Evolutionary conservation across 2,113 vertebrate genomes (phyloP), one percentile per base, ranked within the genome.

Genomic region (Tachycineta bicolor): DNA sequence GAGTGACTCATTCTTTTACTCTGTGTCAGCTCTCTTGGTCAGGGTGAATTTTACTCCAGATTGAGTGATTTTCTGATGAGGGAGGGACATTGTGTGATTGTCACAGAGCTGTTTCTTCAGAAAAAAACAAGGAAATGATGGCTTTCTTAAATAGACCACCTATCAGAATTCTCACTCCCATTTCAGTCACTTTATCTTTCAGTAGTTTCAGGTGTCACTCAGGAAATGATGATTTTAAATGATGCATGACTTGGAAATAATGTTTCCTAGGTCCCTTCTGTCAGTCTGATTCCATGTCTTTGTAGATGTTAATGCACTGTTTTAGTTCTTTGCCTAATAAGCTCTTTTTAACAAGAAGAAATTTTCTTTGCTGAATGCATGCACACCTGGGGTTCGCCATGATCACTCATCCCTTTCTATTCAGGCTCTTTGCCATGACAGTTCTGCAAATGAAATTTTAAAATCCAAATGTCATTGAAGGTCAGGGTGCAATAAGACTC

Each of bases 401-500:
- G 83, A 83, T 73, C 83, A 31, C 12, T 75, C 70, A 67, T 52
- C 46, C 47, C n/a, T 84, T 93, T 91, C 73, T 28, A 33, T 56
- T 81, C 67, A 84, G 55, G 12, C 28, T 82, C 74, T 95, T 78
- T 89, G 58, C 65, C 28, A 6, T 33, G 21, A 33, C 63, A 64
- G 37, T 41, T 69, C 41, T 69, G 37, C 53, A 94, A 90, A 90
- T 77, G 58, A 92, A 89, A 80, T 83, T 92, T 90, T 14, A 74
- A 87, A 94, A 55, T 60, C 13, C 37, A 94, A 92, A 93, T 92
- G 73, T 77, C 82, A 50, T 28, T 80, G 86, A 95, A 92, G 86
- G 91, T 94, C 89, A 81, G 25, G 64, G 67, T 81, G 68, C 64
- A 87, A 39, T 81, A 60, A 75, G 88, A 67, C 12, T 56, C 47